Base-by-base conservation (phyloP, 2,888 invertebrate genomes). In the Diachrysia chrysitis region DNA sequence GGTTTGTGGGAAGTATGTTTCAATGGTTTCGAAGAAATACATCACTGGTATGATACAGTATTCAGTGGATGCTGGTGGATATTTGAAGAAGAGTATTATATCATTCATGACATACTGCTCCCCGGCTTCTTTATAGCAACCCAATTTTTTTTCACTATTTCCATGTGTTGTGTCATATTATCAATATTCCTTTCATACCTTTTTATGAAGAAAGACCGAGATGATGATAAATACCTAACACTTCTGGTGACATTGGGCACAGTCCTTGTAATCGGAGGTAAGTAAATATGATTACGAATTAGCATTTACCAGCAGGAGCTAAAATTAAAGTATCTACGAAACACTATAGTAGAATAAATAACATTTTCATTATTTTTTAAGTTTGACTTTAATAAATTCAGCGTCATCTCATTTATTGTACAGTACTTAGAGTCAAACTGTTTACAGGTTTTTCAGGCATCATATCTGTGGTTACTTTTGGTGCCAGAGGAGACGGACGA, bases 1-100 rank as follows among this genome's bases (percentile, higher is more conserved):
- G 99, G 99, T 35, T 95, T 99, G 42, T 99, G 99, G 99, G 98
- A 98, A 91, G 98, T 98, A 4, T 99, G 99, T 89, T 98, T 99
- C 84, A 96, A 97, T 83, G 96, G 97, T 55, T 99, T 98, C 88
- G 97, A 97, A 91, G 99, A 99, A 89, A 97, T 98, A 5, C 97
- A 97, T 80, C 97, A 97, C 78, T 96, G 97, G 90, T 99, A 99
- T 92, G 98, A 99, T 85, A 97, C 97, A 6, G 95, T 96, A 62
- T 98, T 98, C 84, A 96, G 95, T 17, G 98, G 98, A 0, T 99
- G 99, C 87, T 98, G 98, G 98, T 99, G 99, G 99, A 98, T 99
- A 70, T 99, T 99, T 87, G 98, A 99, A 92, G 99, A 99, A 90
- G 99, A 99, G 93, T 99, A 98, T 90, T 98, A 99, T 87, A 99